Conservation (phyloP, 2,888 invertebrate species). For the Portevinia maculata region DNA sequence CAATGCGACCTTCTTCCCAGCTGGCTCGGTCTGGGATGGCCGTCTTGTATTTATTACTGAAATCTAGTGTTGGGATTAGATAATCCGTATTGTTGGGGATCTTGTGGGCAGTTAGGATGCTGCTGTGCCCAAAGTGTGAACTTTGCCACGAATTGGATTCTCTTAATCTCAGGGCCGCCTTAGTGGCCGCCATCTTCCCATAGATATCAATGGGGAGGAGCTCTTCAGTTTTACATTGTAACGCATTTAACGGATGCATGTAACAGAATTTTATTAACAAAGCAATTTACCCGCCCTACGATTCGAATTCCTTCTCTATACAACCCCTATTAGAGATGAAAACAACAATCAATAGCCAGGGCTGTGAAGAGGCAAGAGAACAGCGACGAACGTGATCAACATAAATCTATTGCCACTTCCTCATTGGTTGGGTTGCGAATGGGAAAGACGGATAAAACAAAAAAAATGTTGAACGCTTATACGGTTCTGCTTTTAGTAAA, state of each 20-base stretch:
- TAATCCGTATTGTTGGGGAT: too few species aligned
- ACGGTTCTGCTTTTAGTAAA: slow-evolving; percentile 13
- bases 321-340: slow-evolving; percentile 43
- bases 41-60: too few species aligned
- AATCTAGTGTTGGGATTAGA: too few species aligned
- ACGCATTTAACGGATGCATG: slow-evolving; percentile 52
- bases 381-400: slow-evolving; percentile 64
- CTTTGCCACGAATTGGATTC: too few species aligned
- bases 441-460: neutral
- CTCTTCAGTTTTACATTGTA: too few species aligned
- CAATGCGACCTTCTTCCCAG: too few species aligned
- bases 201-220: too few species aligned
- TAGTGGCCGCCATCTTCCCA: too few species aligned
- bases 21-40: too few species aligned
- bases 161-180: too few species aligned
- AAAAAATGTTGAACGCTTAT: slow-evolving; percentile 51
- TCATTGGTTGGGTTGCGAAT: slow-evolving; percentile 16
- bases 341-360: slow-evolving; percentile 58
- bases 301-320: slow-evolving; percentile 12
- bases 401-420: slow-evolving; percentile 66
- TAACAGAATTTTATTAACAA: slow-evolving; percentile 58
- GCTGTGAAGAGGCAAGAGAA: slow-evolving; percentile 11
- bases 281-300: neutral
- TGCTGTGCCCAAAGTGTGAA: too few species aligned
- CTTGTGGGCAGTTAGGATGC: too few species aligned